Conservation (phyloP, 23 tunicate genomes). For the Styela clava region DNA sequence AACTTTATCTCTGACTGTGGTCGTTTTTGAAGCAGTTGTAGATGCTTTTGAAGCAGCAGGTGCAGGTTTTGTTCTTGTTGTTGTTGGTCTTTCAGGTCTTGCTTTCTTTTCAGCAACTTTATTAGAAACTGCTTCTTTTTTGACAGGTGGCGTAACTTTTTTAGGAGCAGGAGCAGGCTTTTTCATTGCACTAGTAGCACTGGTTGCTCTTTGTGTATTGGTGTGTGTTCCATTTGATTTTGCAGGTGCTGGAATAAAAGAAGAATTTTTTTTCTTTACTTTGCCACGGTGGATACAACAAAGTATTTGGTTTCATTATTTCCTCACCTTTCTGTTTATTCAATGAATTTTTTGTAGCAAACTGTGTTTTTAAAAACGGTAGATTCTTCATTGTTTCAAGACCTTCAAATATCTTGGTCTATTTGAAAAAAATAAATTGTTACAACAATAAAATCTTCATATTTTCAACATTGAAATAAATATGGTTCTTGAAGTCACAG, state of each 20-base stretch:
- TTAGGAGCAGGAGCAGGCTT: conserved; percentile 3
- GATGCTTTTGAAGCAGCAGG: not conserved
- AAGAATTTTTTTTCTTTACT: not conserved
- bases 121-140: not conserved
- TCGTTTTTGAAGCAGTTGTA: not conserved
- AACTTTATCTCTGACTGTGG: not conserved
- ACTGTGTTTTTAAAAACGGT: conserved; percentile 34
- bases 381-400: conserved; percentile 44
- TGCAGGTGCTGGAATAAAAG: not conserved
- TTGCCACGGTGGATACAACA: too few relatives aligned
- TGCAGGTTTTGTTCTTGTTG: not conserved
- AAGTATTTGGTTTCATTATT: too few relatives aligned
- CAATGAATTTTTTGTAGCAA: conserved; percentile 32
- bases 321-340: not conserved
- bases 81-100: not conserved
- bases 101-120: not conserved
- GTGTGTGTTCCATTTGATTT: not conserved
- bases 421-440: not conserved
- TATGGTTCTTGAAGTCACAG: too few relatives aligned
- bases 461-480: too few relatives aligned
- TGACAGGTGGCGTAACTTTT: not conserved
- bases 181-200: conserved; percentile 5
- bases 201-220: not conserved
- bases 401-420: conserved; percentile 68
- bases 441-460: not conserved